Percentiles rank a stretch among this genome's conserved stretches.
phyloP scores from a whole-genome alignment of 2,888 invertebrate species.

The Drosophila mimetica region DNA sequence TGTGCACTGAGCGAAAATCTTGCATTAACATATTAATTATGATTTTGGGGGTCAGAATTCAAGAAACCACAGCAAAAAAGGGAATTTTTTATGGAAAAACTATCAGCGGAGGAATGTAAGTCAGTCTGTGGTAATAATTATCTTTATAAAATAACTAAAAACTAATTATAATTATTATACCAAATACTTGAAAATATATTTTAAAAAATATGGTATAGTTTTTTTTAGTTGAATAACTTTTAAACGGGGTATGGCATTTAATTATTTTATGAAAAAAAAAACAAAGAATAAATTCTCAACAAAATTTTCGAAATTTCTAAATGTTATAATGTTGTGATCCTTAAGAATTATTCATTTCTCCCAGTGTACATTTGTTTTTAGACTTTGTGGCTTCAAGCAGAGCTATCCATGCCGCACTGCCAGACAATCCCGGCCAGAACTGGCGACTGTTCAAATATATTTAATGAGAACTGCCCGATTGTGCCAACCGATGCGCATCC shows the following conservation, averaged over 20 bases:
- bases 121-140: too few relatives aligned
- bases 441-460: slow-evolving; percentile 44
- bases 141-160: too few relatives aligned
- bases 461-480: slow-evolving; percentile 37
- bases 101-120: too few relatives aligned
- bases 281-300: too few relatives aligned
- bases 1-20: slow-evolving; percentile 10
- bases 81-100: not conserved
- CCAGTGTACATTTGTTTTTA: slow-evolving; percentile 46
- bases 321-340: too few relatives aligned
- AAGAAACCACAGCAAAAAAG: not conserved
- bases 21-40: not conserved
- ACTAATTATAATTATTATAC: too few relatives aligned
- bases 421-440: slow-evolving; percentile 5
- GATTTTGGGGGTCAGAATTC: not conserved
- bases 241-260: too few relatives aligned
- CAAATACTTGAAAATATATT: too few relatives aligned
- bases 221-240: too few relatives aligned
- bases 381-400: slow-evolving; percentile 37
- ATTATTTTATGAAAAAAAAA: too few relatives aligned
- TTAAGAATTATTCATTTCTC: not conserved
- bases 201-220: too few relatives aligned
- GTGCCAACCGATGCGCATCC: slow-evolving; percentile 17
- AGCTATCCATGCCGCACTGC: slow-evolving; percentile 11
- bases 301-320: too few relatives aligned